A percentile compares a stretch with the other conserved stretches of the same genome.
Conservation (phyloP, 2,888 invertebrate genomes). For the Zootermopsis nevadensis region DNA sequence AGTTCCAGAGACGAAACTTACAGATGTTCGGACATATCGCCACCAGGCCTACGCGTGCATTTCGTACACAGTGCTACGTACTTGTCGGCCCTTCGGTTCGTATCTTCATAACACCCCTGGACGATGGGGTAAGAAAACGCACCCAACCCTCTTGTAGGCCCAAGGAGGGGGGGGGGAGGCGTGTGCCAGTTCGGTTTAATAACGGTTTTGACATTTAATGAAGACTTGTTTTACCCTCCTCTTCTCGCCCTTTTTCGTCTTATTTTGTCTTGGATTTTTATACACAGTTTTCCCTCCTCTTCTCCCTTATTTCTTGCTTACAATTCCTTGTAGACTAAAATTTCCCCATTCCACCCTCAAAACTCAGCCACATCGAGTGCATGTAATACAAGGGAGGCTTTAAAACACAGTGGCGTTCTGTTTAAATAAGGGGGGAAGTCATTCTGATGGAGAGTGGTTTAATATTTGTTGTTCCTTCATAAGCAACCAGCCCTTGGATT, state of each 20-base stretch:
- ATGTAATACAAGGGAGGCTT: constrained; percentile 27
- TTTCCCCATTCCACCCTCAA: background rate
- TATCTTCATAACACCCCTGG: background rate
- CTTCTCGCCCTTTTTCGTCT: constrained; percentile 12
- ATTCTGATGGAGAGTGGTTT: constrained; percentile 25
- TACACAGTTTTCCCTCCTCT: constrained; percentile 1
- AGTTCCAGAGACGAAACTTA: no score
- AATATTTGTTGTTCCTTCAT: constrained; percentile 37
- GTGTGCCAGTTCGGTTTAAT: constrained; percentile 41
- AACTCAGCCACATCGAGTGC: constrained; percentile 13
- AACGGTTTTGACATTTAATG: constrained; percentile 48
- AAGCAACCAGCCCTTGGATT: background rate
- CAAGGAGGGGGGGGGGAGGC: background rate
- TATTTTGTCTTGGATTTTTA: constrained; percentile 16
- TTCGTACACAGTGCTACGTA: background rate
- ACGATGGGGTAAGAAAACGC: background rate
- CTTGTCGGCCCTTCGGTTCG: background rate
- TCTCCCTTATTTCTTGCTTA: constrained; percentile 26
- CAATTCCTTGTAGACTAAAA: constrained; percentile 6
- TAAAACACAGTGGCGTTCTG: constrained; percentile 7
- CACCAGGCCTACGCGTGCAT: no score
- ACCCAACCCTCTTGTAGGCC: constrained; percentile 23
- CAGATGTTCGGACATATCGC: no score
- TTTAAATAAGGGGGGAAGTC: constrained; percentile 18
- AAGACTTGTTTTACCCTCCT: constrained; percentile 15